Evolutionary conservation across 2,797 vertebrate genomes (phyloP), one percentile per base, ranked within the genome.

Genomic region (Eulemur albifrons): DNA sequence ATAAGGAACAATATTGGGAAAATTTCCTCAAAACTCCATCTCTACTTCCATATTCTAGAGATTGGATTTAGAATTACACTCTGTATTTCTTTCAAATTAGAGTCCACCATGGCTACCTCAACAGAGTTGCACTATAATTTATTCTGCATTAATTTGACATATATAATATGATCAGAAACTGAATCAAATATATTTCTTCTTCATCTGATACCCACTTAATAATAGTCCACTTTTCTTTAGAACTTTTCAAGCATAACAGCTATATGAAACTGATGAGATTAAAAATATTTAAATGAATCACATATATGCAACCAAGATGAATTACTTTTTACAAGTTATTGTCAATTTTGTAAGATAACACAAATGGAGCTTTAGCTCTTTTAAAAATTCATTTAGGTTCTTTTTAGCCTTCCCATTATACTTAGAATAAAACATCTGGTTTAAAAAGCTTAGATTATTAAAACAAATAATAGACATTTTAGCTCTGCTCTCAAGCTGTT

Each of bases 381-480:
- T 87, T n/a, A 97, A 89, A 75, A 90, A 94, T 87, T 89, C 38
- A 89, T 85, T 92, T 88, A 92, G 27, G 65, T 63, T 96, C 38
- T 65, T 96, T 93, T 86, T 82, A 0, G 0, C 27, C 27, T 52
- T 81, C 38, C 45, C 76, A 92, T 97, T 96, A 88, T 90, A 88
- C 82, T 94, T 91, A 89, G 15, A 92, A 94, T 94, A 94, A 92
- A 97, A 96, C 83, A 96, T 92, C 40, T 85, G 9, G 27, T 90
- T 97, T 95, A 95, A 57, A 97, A 96, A 86, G 11, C 90, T 92
- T 92, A 96, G 38, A 94, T 75, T 95, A 97, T 85, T 95, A n/a
- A 73, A 97, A 97, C 67, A 79, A 85, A 95, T 96, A 93, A 97
- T 32, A 0, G 13, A 79, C 9, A 90, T 79, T 97, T 97, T 93